phyloP scores from a whole-genome alignment of 35 echinoderm and acorn worm species.

The Lytechinus variegatus region DNA sequence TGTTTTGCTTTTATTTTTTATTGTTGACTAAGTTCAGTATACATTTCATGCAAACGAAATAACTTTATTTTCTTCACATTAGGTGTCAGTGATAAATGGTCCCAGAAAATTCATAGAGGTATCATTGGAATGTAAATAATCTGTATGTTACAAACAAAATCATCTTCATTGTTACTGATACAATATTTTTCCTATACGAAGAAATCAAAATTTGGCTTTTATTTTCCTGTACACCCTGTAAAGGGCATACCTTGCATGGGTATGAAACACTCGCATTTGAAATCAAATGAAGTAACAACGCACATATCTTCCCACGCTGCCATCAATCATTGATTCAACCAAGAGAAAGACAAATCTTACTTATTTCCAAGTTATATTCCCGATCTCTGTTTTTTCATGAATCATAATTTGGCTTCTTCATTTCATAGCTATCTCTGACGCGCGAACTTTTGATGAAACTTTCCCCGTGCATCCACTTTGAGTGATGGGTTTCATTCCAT shows the following conservation, averaged over 20 bases:
- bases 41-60: no score
- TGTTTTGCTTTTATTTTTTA: no score
- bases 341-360: background rate
- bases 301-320: background rate
- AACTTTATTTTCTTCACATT: no score
- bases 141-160: no score
- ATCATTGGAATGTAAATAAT: no score
- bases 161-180: no score
- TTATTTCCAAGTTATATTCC: background rate
- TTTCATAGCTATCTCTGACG: background rate
- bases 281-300: background rate
- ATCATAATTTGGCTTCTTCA: background rate
- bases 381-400: slow-evolving; percentile 12
- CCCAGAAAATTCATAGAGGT: no score
- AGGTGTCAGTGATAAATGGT: no score
- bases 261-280: background rate
- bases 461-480: background rate
- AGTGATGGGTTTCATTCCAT: background rate
- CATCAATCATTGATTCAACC: background rate
- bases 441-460: slow-evolving; percentile 12
- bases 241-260: background rate
- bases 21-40: no score
- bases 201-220: no score
- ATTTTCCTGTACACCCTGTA: no score
- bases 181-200: no score